These are phyloP conservation scores for Steromphala cineraria DNA, from an alignment of 2,888 invertebrate genomes.

Conservation along the genomic window DNA sequence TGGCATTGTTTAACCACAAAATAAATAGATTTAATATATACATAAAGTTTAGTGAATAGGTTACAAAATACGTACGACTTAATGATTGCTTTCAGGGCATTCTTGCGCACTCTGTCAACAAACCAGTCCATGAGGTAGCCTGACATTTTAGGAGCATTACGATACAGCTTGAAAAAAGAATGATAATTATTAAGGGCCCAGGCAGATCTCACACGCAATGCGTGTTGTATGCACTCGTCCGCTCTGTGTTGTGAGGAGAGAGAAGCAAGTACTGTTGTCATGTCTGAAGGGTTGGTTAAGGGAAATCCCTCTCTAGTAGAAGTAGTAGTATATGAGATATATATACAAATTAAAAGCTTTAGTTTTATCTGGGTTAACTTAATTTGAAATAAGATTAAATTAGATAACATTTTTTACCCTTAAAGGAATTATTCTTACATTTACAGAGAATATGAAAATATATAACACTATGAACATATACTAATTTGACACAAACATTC, in stretches of 20 bases:
- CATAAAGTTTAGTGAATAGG: no score
- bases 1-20: neutral
- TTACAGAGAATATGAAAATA: no score
- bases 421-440: no score
- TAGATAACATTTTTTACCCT: no score
- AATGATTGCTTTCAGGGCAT: slow-evolving; percentile 91
- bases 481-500: no score
- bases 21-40: neutral
- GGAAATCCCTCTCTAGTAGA: neutral
- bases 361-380: no score
- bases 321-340: neutral
- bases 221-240: slow-evolving; percentile 89
- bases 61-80: slow-evolving; percentile 91
- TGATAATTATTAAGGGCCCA: slow-evolving; percentile 95
- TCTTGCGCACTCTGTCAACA: slow-evolving; percentile 93
- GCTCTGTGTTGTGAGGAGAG: slow-evolving; percentile 86
- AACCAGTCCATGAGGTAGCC: slow-evolving; percentile 99
- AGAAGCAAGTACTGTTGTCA: slow-evolving; percentile 91
- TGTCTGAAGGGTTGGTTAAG: slow-evolving; percentile 83
- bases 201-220: slow-evolving; percentile 91
- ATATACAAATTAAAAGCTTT: no score
- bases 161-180: slow-evolving; percentile 93
- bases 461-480: no score
- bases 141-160: slow-evolving; percentile 93
- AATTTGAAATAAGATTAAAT: no score